phyloP scores from a whole-genome alignment of 2,888 invertebrate species.

The Protula sp. region DNA sequence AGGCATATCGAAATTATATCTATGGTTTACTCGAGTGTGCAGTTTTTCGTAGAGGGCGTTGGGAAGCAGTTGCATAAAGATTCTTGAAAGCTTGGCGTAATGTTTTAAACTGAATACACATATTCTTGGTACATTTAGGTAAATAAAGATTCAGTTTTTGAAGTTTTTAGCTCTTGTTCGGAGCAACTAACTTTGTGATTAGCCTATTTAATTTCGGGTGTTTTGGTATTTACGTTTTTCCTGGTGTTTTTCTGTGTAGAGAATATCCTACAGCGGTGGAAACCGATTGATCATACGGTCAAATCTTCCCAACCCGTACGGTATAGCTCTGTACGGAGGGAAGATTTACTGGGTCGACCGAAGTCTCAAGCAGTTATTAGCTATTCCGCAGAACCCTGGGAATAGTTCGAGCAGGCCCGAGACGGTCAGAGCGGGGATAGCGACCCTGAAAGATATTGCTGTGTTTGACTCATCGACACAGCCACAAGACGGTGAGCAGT shows the following conservation, averaged over 20 bases:
- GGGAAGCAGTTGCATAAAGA: too few species aligned
- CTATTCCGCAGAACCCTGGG: slow-evolving; percentile 59
- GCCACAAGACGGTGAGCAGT: slow-evolving; percentile 56
- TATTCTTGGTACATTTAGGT: too few species aligned
- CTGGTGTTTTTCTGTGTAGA: slow-evolving; percentile 28
- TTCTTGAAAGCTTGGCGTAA: too few species aligned
- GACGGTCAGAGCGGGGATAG: slow-evolving; percentile 74
- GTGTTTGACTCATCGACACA: slow-evolving; percentile 87
- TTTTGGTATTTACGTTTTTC: too few species aligned
- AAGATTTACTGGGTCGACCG: slow-evolving; percentile 93
- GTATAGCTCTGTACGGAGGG: slow-evolving; percentile 76
- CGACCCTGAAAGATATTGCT: slow-evolving; percentile 80
- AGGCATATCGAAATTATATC: too few species aligned
- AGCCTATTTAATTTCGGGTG: too few species aligned
- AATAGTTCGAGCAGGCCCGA: slow-evolving; percentile 62
- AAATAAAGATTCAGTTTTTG: too few species aligned
- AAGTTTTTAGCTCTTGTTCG: too few species aligned
- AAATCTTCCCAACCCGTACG: slow-evolving; percentile 89
- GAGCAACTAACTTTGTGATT: too few species aligned
- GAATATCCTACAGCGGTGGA: slow-evolving; percentile 48
- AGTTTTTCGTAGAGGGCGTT: too few species aligned
- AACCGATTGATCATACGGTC: slow-evolving; percentile 69
- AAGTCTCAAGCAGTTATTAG: slow-evolving; percentile 57
- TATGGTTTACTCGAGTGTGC: too few species aligned
- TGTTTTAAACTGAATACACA: too few species aligned